Conservation (phyloP, 2,888 invertebrate genomes). For the Drosophila melanosoma region DNA sequence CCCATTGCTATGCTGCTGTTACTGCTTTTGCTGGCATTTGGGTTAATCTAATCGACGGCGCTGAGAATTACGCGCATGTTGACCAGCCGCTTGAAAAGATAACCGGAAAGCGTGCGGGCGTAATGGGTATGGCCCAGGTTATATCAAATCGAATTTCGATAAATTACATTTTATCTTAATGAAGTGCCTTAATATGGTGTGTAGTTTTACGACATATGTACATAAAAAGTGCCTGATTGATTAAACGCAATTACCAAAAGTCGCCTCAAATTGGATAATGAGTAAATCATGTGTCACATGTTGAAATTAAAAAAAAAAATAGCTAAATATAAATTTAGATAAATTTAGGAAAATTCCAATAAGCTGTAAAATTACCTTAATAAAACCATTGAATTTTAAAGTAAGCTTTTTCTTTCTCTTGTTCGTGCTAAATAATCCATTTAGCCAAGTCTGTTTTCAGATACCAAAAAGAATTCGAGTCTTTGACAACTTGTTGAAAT, state of each 20-base stretch:
- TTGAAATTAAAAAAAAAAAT: constrained; percentile 24
- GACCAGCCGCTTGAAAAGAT: constrained; percentile 60
- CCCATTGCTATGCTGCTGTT: background rate
- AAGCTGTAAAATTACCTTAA: too few relatives aligned
- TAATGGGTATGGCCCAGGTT: constrained; percentile 28
- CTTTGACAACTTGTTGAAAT: constrained; percentile 29
- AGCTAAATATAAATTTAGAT: constrained; percentile 15
- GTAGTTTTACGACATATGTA: constrained; percentile 39
- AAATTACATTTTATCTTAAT: constrained; percentile 78
- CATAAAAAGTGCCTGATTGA: constrained; percentile 70
- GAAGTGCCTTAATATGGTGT: constrained; percentile 62
- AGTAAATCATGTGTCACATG: constrained; percentile 42
- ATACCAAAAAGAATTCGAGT: too few relatives aligned
- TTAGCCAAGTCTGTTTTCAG: too few relatives aligned
- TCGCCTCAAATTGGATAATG: constrained; percentile 31
- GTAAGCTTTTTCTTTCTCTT: too few relatives aligned
- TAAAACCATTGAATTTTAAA: too few relatives aligned
- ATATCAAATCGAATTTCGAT: constrained; percentile 69
- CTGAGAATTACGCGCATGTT: constrained; percentile 71
- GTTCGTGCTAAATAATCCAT: too few relatives aligned
- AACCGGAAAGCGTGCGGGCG: constrained; percentile 58
- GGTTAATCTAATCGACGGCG: constrained; percentile 78
- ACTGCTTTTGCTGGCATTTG: constrained; percentile 19
- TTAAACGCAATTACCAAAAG: constrained; percentile 71
- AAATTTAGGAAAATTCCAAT: background rate